Evolutionary conservation across 2,113 vertebrate species (phyloP).

Genomic region (Rhinoptilus africanus): DNA sequence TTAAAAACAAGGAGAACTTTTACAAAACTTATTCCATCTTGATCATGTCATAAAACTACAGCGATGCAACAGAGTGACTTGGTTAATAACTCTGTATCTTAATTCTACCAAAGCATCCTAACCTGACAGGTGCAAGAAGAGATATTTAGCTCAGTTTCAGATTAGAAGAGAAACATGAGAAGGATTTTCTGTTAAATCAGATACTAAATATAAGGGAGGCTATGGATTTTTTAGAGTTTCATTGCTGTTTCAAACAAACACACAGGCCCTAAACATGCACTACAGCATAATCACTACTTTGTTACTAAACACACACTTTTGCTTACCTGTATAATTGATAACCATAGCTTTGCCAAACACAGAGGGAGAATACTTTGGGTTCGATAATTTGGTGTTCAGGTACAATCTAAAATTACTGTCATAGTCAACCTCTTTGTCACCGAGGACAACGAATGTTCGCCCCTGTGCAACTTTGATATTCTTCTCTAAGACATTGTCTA

Average conservation of each 20-base stretch:
- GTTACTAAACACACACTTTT: not conserved
- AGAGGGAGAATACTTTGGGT: constrained; percentile 89
- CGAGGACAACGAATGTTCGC: constrained; percentile 83
- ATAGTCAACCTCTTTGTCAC: constrained; percentile 94
- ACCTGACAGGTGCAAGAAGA: not conserved
- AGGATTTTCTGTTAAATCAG: not conserved
- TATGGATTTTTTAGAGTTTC: not conserved
- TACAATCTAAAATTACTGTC: constrained; percentile 92
- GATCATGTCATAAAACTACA: not conserved
- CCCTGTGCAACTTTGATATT: constrained; percentile 85
- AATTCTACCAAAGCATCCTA: not conserved
- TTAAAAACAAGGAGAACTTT: not conserved
- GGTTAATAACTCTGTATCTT: not conserved
- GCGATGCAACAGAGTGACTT: not conserved
- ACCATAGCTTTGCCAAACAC: constrained; percentile 97
- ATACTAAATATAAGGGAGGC: not conserved
- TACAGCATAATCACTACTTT: not conserved
- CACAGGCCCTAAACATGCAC: not conserved
- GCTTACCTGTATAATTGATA: constrained; percentile 94
- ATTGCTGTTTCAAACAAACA: not conserved
- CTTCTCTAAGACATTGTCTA: constrained; percentile 92
- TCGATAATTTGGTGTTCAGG: constrained; percentile 91
- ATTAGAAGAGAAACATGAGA: not conserved
- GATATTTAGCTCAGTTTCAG: not conserved
- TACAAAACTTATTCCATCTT: not conserved